Base-by-base conservation (phyloP, 2,797 vertebrate species). In the Paramormyrops hopkinsi region DNA sequence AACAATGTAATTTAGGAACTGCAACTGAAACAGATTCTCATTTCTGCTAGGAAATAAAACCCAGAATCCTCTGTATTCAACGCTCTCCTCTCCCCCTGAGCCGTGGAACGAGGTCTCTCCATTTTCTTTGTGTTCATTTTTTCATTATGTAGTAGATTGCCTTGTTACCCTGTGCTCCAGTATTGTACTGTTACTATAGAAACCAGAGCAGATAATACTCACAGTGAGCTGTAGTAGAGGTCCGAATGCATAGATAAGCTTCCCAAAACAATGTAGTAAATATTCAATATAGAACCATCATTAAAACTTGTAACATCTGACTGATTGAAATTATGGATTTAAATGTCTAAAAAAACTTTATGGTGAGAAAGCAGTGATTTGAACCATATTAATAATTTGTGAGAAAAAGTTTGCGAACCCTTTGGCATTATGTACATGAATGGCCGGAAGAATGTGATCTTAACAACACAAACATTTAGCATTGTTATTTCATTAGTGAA, bases 81-180 rank as follows among this genome's bases (percentile, higher is more conserved):
- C 0, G 12, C 65, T 69, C 65, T 12, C 33, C 84, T 48, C 59
- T 79, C 9, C 59, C 62, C 56, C 91, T 88, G 73, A 90, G 65
- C 79, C 89, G 90, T 90, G 73, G 88, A 92, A 90, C 91, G 89
- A 92, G 92, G 91, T 90, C 90, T 4, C 89, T 69, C 84, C 89
- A 65, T 86, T 62, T 89, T 59, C 88, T 89, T 89, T 90, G 86
- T 88, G 50, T 86, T 89, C 90, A 89, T 91, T 88, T 89, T 92
- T 91, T 93, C 90, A 94, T 94, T 93, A 92, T 92, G 86, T 87
- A 91, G 87, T 90, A 94, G 92, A 94, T 94, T 92, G 92, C 85
- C 88, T 92, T 90, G 90, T 62, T 19, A 87, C 65, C 85, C 89
- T 86, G 88, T 89, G 91, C 88, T 48, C 90, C 88, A 59, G 83